A percentile compares a stretch with the other conserved stretches of the same genome.
phyloP scores from a whole-genome alignment of 2,113 vertebrate genomes.

The Anguilla rostrata region DNA sequence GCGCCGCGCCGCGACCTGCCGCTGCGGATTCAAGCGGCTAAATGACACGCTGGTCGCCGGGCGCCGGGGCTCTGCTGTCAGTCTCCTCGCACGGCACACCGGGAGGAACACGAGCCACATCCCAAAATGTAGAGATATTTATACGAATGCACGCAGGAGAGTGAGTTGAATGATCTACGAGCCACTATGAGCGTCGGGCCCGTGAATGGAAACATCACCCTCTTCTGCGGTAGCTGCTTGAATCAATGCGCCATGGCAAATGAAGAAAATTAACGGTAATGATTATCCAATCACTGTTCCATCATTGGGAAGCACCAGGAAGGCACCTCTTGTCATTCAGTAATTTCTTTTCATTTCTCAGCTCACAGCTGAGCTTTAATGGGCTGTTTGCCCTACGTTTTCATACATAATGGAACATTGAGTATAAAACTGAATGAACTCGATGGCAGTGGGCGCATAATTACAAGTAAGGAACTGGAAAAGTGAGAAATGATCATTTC shows the following conservation, averaged over 20 bases:
- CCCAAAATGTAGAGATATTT: background rate
- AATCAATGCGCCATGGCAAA: background rate
- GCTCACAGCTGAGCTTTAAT: background rate
- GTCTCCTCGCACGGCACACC: background rate
- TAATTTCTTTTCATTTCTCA: background rate
- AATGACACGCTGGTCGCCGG: background rate
- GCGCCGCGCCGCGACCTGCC: slow-evolving; percentile 59
- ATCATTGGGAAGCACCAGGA: background rate
- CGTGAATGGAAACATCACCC: background rate
- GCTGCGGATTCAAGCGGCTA: slow-evolving; percentile 52
- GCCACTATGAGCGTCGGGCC: background rate
- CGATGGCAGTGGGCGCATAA: background rate
- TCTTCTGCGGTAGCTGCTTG: background rate
- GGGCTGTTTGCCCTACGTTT: background rate
- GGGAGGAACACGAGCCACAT: slow-evolving; percentile 20
- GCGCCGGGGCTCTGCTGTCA: background rate
- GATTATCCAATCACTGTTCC: background rate
- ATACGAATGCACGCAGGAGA: background rate
- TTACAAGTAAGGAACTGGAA: background rate
- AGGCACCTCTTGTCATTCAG: background rate
- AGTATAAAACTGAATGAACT: background rate
- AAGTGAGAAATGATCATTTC: background rate
- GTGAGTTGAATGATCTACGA: background rate
- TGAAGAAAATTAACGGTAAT: background rate
- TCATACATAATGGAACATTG: background rate